Conservation (phyloP, 2,797 vertebrate species). For the Momotus momota region DNA sequence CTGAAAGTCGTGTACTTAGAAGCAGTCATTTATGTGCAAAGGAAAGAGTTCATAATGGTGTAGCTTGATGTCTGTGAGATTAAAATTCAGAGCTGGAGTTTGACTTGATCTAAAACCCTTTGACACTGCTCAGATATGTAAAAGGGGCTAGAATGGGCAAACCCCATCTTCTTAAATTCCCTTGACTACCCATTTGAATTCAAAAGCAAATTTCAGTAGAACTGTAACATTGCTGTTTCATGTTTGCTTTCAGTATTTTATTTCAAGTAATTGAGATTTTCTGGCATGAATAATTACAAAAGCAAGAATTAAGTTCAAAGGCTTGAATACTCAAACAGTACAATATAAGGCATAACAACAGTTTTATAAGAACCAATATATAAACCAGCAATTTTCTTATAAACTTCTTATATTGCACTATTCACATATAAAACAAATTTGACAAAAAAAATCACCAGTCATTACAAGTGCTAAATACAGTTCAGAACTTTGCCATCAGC, state of each 20-base stretch:
- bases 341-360: neutral
- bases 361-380: neutral
- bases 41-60: neutral
- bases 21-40: neutral
- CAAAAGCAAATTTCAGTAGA: neutral
- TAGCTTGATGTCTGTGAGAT: neutral
- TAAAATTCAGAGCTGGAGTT: neutral
- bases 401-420: neutral
- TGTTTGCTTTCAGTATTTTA: neutral
- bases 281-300: neutral
- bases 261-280: neutral
- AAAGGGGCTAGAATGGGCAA: neutral
- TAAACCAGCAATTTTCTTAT: neutral
- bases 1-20: neutral
- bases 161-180: neutral
- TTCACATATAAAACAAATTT: neutral
- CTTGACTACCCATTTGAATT: neutral
- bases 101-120: neutral
- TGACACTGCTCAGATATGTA: neutral
- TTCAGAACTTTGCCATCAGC: neutral
- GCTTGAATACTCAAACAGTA: neutral
- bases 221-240: neutral
- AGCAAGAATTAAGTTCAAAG: neutral
- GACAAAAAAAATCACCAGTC: neutral
- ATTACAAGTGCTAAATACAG: neutral